A percentile compares a stretch with the other conserved stretches of the same genome.
Evolutionary conservation across 2,113 vertebrate genomes (phyloP).

Genomic region (Petrocephalus zakoni): DNA sequence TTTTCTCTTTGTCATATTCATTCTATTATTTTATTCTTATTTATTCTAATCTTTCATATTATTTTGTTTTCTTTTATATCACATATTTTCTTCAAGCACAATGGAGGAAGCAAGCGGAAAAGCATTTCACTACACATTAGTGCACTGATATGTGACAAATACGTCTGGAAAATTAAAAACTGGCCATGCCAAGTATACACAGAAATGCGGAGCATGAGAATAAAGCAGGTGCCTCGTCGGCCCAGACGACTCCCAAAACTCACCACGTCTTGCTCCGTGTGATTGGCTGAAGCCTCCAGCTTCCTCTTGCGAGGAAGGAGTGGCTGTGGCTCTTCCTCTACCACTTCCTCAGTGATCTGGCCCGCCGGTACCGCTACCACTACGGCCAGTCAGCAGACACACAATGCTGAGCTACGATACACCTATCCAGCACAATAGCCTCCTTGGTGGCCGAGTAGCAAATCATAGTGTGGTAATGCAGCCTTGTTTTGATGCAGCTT

Average conservation of each 20-base stretch:
- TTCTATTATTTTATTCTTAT: not conserved
- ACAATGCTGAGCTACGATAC: not conserved
- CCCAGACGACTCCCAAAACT: constrained; percentile 19
- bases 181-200: not conserved
- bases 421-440: not conserved
- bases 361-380: constrained; percentile 76
- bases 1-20: not conserved
- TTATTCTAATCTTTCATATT: not conserved
- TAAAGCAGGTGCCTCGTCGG: not conserved
- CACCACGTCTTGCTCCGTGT: constrained; percentile 59
- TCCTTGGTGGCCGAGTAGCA: not conserved
- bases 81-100: not conserved
- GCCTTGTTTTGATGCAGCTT: not conserved
- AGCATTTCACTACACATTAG: not conserved
- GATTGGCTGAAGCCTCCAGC: constrained; percentile 47
- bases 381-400: constrained; percentile 37
- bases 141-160: not conserved
- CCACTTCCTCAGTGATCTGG: constrained; percentile 69
- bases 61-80: not conserved
- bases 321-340: constrained; percentile 56
- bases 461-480: not conserved
- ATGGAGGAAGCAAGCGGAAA: not conserved
- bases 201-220: not conserved
- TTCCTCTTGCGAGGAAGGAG: constrained; percentile 64
- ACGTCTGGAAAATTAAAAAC: not conserved